Base-by-base conservation (phyloP, 1,140 invertebrate species). In the Bombus superbus region DNA sequence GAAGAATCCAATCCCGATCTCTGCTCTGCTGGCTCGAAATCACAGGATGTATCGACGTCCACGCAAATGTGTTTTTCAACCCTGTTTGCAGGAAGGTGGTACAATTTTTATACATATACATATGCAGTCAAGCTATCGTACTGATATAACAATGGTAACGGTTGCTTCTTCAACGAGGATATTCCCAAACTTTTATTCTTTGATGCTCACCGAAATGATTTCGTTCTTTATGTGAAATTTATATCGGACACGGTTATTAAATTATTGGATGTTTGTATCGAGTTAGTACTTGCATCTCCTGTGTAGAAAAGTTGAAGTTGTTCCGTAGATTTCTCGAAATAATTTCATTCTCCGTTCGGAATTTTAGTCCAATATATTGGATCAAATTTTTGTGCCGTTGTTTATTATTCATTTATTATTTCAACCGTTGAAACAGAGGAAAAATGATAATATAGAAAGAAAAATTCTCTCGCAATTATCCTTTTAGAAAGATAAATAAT, bases 11-110 rank as follows among this genome's bases (percentile, higher is more conserved):
- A 81, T 72, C 68, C 8, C 18, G 18, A 5, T 35, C 44, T 53
- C 13, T 25, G 1, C 35, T 64, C 42, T 40, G 22, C 38, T 32
- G 66, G 47, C 40, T 74, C 85, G 62, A 79, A 86, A 89, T 89
- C 83, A 68, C 68, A 8, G 10, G 3, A 35, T 22, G 28, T 77
- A 32, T 40, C 35, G 13, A 47, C 15, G 71, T 68, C 18, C 71
- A 42, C 40, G 40, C 25, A 18, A 11, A 72, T 68, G n/a, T 66
- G 9, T 68, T 38, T 68, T 68, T 68, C 66, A 10, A 35, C 35
- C 9, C 18, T 38, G 18, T 68, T 68, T 35, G 1, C 66, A 22
- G 32, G 62, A 0, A 32, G n/a, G 2, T 32, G n/a, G 13, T 66
- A n/a, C 5, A 18, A 5, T 32, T 15, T 32, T 13, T 15, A 66